phyloP scores from a whole-genome alignment of 2,113 vertebrate species.

The Hemicordylus capensis region DNA sequence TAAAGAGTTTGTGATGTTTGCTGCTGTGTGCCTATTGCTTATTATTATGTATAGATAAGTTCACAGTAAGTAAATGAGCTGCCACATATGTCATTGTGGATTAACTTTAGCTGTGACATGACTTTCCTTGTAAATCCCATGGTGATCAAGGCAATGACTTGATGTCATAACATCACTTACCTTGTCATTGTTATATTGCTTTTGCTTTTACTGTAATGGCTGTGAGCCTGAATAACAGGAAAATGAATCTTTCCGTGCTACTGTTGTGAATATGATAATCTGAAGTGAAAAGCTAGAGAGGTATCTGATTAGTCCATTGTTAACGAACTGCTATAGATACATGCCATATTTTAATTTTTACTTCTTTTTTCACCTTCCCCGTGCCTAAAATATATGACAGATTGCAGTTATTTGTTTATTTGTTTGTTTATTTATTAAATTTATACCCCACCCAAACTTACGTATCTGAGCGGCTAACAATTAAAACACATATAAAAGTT shows the following conservation, averaged over 20 bases:
- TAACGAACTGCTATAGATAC: neutral
- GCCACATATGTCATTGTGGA: neutral
- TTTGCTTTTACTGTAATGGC: conserved; percentile 6
- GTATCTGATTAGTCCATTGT: neutral
- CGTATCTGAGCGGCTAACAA: too few species aligned
- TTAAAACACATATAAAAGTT: too few species aligned
- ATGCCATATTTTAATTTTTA: neutral
- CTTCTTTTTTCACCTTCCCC: neutral
- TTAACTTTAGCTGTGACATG: neutral
- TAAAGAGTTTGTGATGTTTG: neutral
- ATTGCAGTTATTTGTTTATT: too few species aligned
- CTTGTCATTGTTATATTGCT: neutral
- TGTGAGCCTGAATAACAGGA: neutral
- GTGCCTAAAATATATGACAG: neutral
- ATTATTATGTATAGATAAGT: neutral
- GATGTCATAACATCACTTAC: neutral
- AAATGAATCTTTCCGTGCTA: neutral
- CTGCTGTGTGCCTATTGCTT: neutral
- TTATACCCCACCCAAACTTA: too few species aligned
- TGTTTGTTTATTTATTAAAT: too few species aligned
- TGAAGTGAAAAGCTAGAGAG: neutral
- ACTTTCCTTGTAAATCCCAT: neutral
- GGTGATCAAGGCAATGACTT: neutral
- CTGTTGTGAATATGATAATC: neutral
- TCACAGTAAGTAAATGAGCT: neutral